Conservation (phyloP, 2,797 vertebrate genomes). For the Uromys caudimaculatus region DNA sequence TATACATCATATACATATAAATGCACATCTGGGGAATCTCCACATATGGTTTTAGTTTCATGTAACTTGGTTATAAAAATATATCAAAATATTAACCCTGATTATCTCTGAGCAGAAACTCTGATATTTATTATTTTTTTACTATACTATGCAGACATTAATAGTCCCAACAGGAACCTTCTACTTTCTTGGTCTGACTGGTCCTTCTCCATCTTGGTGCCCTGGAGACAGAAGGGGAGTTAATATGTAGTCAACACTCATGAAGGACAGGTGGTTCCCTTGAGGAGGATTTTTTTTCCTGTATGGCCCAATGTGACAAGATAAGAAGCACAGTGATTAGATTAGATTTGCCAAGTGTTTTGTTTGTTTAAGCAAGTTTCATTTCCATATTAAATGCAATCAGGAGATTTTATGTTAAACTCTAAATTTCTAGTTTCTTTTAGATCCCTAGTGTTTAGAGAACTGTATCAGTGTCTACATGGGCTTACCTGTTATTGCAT, state of each 20-base stretch:
- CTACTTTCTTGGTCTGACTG: not conserved
- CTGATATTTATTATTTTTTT: not conserved
- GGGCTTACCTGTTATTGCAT: not conserved
- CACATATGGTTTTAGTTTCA: not conserved
- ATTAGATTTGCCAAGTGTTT: not conserved
- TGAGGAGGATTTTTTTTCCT: not conserved
- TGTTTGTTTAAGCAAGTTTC: not conserved
- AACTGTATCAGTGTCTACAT: not conserved
- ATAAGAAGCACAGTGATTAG: not conserved
- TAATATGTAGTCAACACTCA: not conserved
- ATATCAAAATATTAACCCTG: not conserved
- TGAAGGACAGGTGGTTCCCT: not conserved
- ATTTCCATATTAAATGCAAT: constrained; percentile 40
- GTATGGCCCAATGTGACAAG: not conserved
- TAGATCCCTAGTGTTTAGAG: not conserved
- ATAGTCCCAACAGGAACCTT: not conserved
- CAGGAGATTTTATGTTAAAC: constrained; percentile 3
- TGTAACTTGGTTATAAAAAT: not conserved
- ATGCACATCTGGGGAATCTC: not conserved
- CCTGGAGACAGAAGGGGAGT: not conserved
- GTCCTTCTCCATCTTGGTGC: not conserved
- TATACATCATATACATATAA: not conserved
- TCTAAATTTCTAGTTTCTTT: constrained; percentile 4
- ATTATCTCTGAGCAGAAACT: not conserved
- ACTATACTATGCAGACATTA: not conserved